Evolutionary conservation across 2,113 vertebrate genomes (phyloP).

Genomic region (Loxodonta africana): DNA sequence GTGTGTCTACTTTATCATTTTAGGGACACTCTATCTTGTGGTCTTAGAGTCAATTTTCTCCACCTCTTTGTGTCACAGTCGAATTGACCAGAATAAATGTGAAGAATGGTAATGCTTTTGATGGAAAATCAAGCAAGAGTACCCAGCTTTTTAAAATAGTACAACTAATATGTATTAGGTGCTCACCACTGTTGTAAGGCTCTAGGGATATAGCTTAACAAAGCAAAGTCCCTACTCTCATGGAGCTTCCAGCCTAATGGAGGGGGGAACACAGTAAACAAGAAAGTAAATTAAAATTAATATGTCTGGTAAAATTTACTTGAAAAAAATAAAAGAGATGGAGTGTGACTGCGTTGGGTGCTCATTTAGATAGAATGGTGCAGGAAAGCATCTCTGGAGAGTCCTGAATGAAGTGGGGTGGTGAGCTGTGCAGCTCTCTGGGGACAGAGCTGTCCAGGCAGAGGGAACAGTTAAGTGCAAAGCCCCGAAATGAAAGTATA

Average conservation of each 20-base stretch:
- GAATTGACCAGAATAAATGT: not conserved
- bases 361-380: not conserved
- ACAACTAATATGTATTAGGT: not conserved
- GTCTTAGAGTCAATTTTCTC: constrained; percentile 38
- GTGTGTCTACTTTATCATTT: not conserved
- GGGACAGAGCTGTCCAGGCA: not conserved
- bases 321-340: not conserved
- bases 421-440: not conserved
- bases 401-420: not conserved
- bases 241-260: not conserved
- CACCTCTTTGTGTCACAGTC: not conserved
- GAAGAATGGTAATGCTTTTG: constrained; percentile 42
- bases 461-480: not conserved
- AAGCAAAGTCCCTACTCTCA: not conserved
- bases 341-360: not conserved
- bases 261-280: not conserved
- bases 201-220: not conserved
- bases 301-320: not conserved
- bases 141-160: not conserved
- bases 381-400: not conserved
- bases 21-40: not conserved
- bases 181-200: not conserved
- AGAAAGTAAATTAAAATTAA: not conserved
- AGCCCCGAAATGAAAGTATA: not conserved
- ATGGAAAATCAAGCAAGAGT: not conserved